Base-by-base conservation (phyloP, 2,113 vertebrate species). In the Micronycteris hirsuta region DNA sequence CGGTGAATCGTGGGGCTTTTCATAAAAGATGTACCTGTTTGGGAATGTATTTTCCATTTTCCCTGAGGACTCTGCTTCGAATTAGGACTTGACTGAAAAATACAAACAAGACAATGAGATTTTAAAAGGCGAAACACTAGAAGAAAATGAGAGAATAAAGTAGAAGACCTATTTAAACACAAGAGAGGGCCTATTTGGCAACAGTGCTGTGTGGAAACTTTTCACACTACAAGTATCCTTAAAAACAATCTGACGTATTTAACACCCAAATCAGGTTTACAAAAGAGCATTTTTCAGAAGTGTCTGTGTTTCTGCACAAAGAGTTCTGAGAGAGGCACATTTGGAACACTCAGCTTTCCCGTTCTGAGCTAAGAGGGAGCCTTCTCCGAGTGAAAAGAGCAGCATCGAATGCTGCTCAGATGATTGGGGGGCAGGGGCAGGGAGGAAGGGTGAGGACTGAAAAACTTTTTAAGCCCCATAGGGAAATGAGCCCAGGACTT, bases 41-140 rank as follows among this genome's bases (percentile, higher is more conserved):
- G 4, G 99, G 99, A 97, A 99, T 99, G 98, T 99, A 99, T 97
- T 99, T 99, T 89, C 99, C 99, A 95, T 99, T 99, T 98, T 99
- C 99, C 98, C 99, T 98, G 92, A 99, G 99, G 97, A 99, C 99
- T 98, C 99, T 99, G 98, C 99, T 99, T 97, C 99, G 99, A 96
- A 99, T 99, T 74, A 99, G 99, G 89, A 99, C 99, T 98, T 99
- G 99, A 97, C 99, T 99, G 98, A 91, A 98, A 98, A 96, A 98
- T 36, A 97, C 82, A 94, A 0, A 4, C 4, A 52, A 96, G 10
- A 97, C 70, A 91, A 97, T 52, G 91, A 85, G 93, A 95, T 80
- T 95, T 95, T 96, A 7, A 47, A 91, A 95, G 84, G 96, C 14
- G 95, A 96, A 96, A 97, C 71, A 81, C 89, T 85, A 98, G 96